A percentile compares a stretch with the other conserved stretches of the same genome.
Conservation (phyloP, 2,888 invertebrate species). For the Drosophila neutralis region DNA sequence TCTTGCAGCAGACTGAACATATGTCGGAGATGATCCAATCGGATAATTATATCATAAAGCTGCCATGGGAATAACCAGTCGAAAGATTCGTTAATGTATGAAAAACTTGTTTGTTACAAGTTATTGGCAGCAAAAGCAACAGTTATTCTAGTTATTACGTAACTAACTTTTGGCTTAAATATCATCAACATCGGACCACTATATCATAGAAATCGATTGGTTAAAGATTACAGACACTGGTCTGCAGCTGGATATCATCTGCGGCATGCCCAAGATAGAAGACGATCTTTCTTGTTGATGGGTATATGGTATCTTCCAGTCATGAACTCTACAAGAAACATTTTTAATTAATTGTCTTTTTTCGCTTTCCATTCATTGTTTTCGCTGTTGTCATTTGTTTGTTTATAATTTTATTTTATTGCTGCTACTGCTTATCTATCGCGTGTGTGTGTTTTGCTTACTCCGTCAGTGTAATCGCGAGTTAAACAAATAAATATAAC, state of each 20-base stretch:
- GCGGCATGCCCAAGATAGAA: background rate
- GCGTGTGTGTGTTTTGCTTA: constrained; percentile 16
- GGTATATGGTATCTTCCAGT: background rate
- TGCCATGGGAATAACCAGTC: background rate
- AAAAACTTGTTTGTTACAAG: background rate
- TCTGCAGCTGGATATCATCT: background rate
- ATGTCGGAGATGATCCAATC: background rate
- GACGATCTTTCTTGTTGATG: background rate
- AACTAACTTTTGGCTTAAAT: background rate
- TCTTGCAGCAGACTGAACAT: background rate
- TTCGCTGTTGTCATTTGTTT: constrained; percentile 36
- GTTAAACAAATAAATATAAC: constrained; percentile 19
- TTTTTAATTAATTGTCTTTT: background rate
- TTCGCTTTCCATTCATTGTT: constrained; percentile 47
- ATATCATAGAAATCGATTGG: background rate
- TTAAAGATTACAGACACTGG: background rate
- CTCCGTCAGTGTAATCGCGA: constrained; percentile 1
- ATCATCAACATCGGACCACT: background rate
- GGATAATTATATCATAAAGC: background rate
- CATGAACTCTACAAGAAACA: background rate
- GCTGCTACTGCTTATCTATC: constrained; percentile 35
- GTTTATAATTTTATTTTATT: constrained; percentile 18
- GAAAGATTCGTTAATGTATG: background rate
- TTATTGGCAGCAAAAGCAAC: too few species aligned
- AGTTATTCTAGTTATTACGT: too few species aligned